Base-by-base conservation (phyloP, 2,888 invertebrate genomes). In the Chironomus riparius region DNA sequence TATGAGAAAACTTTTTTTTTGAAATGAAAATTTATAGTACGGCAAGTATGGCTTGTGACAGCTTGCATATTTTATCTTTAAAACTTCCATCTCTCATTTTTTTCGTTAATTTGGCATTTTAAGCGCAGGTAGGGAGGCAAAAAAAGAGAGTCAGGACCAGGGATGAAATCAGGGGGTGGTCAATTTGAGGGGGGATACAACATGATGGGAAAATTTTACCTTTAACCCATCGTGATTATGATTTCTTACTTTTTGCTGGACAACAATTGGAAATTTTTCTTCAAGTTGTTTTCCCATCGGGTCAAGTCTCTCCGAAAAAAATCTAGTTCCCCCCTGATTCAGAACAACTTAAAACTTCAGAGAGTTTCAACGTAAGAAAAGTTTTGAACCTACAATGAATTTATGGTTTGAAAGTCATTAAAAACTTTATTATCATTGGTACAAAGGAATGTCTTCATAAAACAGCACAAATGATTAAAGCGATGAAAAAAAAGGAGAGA, bases 51-150 rank as follows among this genome's bases (percentile, higher is more conserved):
- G 56, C 56, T 56, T 70, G 70, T 70, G 70, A 70, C 70, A 70
- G 70, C 70, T 70, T 70, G 70, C 70, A 70, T 70, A 70, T 70
- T 70, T 70, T 70, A 70, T 70, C 70, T 70, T 70, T 70, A 56
- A 56, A 47, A 70, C 47, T 70, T 47, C 38, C 24, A 22, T 65
- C 65, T 65, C 24, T 65, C 65, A 24, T 28, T 70, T 70, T 70
- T 70, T 38, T 47, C 21, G 70, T 47, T 70, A 70, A 70, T 70
- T 70, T 70, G 70, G 47, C 70, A 47, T 47, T 70, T 70, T 70
- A 38, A 38, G 47, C 28, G 28, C 68, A 68, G 68, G 68, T 68
- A 68, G 15, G 56, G 28, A 24, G n/a, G n/a, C n/a, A n/a, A n/a
- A 68, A 10, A 15, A 10, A 24, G n/a, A 68, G n/a, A 38, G 21